These are phyloP conservation scores for Seriola rivoliana DNA, from an alignment of 2,113 vertebrate species.

Conservation along the genomic window DNA sequence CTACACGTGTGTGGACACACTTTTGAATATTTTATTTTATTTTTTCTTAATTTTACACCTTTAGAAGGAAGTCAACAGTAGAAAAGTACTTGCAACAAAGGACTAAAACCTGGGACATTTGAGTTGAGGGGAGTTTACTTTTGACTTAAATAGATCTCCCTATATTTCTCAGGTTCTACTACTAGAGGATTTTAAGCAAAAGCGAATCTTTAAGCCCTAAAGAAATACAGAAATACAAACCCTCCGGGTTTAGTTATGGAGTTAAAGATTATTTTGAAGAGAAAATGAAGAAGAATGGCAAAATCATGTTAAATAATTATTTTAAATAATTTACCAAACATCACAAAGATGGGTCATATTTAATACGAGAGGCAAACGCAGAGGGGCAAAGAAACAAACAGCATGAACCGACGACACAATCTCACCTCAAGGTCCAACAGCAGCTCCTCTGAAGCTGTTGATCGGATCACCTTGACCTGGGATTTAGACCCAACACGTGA, in stretches of 20 bases:
- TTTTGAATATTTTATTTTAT: neutral
- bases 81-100: neutral
- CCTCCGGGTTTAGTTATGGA: no score
- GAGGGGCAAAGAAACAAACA: no score
- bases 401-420: no score
- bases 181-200: neutral
- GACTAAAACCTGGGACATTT: neutral
- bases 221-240: neutral
- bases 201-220: neutral
- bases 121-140: neutral
- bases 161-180: neutral
- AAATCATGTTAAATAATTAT: no score
- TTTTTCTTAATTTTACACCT: no score
- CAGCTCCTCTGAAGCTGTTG: neutral
- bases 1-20: neutral
- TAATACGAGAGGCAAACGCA: no score
- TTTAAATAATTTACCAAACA: no score
- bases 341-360: no score
- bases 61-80: neutral
- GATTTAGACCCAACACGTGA: neutral
- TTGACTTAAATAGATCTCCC: neutral
- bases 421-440: no score
- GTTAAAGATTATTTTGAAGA: no score
- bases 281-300: no score
- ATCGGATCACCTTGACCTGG: neutral